A percentile compares a stretch with the other conserved stretches of the same genome.
These are phyloP conservation scores for Leptinotarsa rubiginosa DNA, from an alignment of 2,888 invertebrate species.

Conservation along the genomic window DNA sequence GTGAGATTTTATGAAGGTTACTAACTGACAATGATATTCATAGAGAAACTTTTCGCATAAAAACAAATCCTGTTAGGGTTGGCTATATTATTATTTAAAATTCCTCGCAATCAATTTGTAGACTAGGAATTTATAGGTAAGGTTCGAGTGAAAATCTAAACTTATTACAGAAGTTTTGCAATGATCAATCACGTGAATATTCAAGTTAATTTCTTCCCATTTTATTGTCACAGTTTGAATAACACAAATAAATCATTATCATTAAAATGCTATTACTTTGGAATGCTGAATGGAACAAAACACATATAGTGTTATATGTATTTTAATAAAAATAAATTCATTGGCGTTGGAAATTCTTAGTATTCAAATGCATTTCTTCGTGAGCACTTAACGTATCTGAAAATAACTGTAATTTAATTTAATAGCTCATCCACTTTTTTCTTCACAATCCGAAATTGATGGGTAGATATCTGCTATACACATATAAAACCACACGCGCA, in stretches of 20 bases:
- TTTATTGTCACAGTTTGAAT: neutral
- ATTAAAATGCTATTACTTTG: slow-evolving; percentile 7
- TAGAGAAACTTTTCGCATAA: too few species aligned
- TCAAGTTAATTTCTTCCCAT: neutral
- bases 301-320: slow-evolving; percentile 9
- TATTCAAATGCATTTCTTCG: slow-evolving; percentile 4
- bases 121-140: too few species aligned
- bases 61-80: too few species aligned
- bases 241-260: slow-evolving; percentile 3
- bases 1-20: too few species aligned
- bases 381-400: slow-evolving; percentile 18
- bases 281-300: slow-evolving; percentile 13
- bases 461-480: slow-evolving; percentile 20
- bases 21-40: too few species aligned
- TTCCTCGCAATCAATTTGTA: too few species aligned
- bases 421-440: slow-evolving; percentile 20
- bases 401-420: slow-evolving; percentile 19
- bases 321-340: slow-evolving; percentile 15
- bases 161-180: neutral
- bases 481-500: slow-evolving; percentile 12
- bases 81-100: too few species aligned
- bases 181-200: neutral
- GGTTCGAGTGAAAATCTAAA: too few species aligned
- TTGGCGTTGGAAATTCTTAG: slow-evolving; percentile 1
- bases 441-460: slow-evolving; percentile 18